Conservation (phyloP, 2,888 invertebrate genomes). For the Ganaspis brasiliensis region DNA sequence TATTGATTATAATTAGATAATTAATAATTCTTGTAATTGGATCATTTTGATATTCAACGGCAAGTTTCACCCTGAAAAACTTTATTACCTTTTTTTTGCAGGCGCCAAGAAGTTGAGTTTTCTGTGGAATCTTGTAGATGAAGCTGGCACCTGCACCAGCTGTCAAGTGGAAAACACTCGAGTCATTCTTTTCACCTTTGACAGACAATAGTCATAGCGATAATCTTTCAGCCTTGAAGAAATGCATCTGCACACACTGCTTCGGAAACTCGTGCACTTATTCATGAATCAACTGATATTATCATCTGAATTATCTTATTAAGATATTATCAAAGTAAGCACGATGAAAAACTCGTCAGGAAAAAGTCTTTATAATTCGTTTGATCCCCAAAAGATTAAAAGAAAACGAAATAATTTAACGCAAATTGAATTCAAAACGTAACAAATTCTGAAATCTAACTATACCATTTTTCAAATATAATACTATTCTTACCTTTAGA, state of each 20-base stretch:
- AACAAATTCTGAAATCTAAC: no score
- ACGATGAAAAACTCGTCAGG: neutral
- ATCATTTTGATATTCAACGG: no score
- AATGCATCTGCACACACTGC: conserved; percentile 29
- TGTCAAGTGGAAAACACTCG: conserved; percentile 55
- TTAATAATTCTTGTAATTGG: no score
- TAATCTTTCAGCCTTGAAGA: conserved; percentile 30
- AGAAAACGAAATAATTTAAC: no score
- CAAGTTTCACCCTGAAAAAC: no score
- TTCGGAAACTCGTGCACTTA: conserved; percentile 3
- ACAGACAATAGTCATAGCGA: conserved; percentile 35
- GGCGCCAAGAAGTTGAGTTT: neutral
- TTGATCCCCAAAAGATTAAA: neutral
- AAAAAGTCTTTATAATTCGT: neutral
- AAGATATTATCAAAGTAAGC: neutral
- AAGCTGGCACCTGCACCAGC: conserved; percentile 60
- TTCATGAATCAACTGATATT: conserved; percentile 20
- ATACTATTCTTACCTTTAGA: no score
- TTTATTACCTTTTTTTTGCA: no score
- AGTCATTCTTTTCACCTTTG: conserved; percentile 50
- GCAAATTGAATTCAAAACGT: neutral
- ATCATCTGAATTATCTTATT: conserved; percentile 22
- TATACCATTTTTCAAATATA: no score
- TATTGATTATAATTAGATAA: no score
- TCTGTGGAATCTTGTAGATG: conserved; percentile 15